Evolutionary conservation across 2,113 vertebrate genomes (phyloP).

Genomic region (Tamias sibiricus): DNA sequence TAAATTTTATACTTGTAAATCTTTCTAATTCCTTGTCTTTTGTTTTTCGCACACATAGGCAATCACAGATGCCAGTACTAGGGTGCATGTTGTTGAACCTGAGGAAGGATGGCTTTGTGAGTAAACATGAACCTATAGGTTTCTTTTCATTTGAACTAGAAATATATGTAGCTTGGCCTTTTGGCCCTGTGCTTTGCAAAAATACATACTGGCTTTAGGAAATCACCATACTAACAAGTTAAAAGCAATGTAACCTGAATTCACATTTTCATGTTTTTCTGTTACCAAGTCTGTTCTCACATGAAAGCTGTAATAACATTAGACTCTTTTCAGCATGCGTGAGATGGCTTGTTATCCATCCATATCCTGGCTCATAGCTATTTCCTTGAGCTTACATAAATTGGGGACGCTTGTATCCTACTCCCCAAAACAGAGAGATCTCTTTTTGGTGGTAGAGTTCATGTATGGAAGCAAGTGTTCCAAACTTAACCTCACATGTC

Average conservation of each 20-base stretch:
- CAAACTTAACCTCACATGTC: not conserved
- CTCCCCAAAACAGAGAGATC: not conserved
- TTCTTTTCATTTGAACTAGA: conserved; percentile 21
- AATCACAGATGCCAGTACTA: not conserved
- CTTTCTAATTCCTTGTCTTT: not conserved
- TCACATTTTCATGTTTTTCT: conserved; percentile 11
- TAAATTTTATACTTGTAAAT: conserved; percentile 13
- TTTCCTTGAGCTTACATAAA: not conserved
- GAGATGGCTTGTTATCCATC: not conserved
- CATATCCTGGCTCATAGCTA: not conserved
- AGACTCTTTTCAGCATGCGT: not conserved
- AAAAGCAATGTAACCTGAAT: not conserved
- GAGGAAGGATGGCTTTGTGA: not conserved
- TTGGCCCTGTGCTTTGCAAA: not conserved
- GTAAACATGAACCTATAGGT: not conserved
- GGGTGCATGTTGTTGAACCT: not conserved
- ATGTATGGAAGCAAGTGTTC: not conserved
- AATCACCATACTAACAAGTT: not conserved
- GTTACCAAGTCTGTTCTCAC: not conserved
- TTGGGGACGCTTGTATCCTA: not conserved
- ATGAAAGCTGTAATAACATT: not conserved
- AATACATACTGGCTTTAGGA: not conserved
- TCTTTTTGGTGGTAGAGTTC: not conserved
- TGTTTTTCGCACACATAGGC: not conserved
- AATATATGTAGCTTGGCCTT: not conserved